Evolutionary conservation across 1,140 invertebrate genomes (phyloP).

Genomic region (Drosophila kanapiae): DNA sequence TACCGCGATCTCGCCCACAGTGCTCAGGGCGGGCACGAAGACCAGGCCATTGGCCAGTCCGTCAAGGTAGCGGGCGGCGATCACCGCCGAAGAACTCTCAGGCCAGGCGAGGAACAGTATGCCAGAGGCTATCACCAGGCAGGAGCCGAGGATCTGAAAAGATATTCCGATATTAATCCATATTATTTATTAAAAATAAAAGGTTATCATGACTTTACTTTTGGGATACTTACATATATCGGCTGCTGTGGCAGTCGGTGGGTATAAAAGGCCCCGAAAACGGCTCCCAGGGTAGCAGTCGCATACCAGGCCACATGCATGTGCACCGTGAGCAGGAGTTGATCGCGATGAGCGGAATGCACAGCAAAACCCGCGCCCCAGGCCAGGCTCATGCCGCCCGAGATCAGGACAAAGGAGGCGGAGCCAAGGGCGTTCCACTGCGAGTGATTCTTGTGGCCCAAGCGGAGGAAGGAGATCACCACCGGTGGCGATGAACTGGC

Average conservation of each 20-base stretch:
- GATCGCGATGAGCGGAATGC: constrained; percentile 46
- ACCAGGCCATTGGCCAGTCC: constrained; percentile 74
- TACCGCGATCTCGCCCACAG: constrained; percentile 65
- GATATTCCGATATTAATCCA: too few relatives aligned
- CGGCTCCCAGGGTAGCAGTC: constrained; percentile 62
- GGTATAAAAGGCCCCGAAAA: constrained; percentile 50
- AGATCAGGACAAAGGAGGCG: constrained; percentile 65
- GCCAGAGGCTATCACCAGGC: constrained; percentile 65
- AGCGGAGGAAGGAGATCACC: constrained; percentile 38
- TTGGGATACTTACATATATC: constrained; percentile 57
- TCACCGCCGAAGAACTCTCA: constrained; percentile 33
- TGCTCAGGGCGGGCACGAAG: constrained; percentile 67
- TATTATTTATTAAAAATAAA: too few relatives aligned
- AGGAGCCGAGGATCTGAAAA: constrained; percentile 54
- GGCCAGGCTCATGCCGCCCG: constrained; percentile 78
- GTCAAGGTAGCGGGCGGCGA: constrained; percentile 71
- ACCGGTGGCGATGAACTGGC: not conserved
- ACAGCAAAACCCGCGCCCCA: constrained; percentile 69
- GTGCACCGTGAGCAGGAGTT: constrained; percentile 40
- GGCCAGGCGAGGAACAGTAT: constrained; percentile 63
- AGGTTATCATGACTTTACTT: not conserved
- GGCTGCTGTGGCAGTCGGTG: constrained; percentile 62
- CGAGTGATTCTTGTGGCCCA: constrained; percentile 62
- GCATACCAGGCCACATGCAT: constrained; percentile 70
- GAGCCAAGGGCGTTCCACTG: constrained; percentile 69